Conservation (phyloP, 2,797 vertebrate genomes). For the Mus caroli region DNA sequence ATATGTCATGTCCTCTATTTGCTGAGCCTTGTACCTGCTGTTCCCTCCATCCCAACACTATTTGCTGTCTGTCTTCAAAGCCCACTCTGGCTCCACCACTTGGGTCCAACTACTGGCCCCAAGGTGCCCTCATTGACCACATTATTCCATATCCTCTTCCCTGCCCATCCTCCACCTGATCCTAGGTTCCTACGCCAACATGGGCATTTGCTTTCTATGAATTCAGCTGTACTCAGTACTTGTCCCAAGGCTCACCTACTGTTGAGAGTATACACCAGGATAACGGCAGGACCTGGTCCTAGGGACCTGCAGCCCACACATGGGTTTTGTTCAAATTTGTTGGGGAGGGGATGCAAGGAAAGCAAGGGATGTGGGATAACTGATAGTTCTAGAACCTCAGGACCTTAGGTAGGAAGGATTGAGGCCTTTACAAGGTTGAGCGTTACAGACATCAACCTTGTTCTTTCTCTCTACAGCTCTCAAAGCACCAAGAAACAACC, state of each 20-base stretch:
- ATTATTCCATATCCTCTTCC: neutral
- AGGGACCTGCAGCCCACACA: accelerated
- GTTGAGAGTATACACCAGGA: neutral
- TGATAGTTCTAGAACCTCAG: neutral
- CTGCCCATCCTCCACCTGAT: neutral
- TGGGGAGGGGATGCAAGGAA: neutral
- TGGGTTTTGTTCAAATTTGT: neutral
- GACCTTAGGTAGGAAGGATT: neutral
- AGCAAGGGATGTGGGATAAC: neutral
- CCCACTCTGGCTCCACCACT: neutral
- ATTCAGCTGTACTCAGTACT: neutral
- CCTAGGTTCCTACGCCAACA: neutral
- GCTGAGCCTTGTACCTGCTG: neutral
- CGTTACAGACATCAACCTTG: slow-evolving; percentile 69
- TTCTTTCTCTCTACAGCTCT: slow-evolving; percentile 39
- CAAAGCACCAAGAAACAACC: neutral
- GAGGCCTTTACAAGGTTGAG: neutral
- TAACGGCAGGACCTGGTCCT: neutral
- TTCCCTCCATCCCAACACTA: neutral
- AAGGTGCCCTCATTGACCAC: neutral
- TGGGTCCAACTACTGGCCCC: neutral
- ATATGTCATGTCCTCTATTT: too few species aligned
- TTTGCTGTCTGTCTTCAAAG: neutral
- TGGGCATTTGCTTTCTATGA: neutral
- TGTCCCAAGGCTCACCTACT: neutral